A percentile compares a stretch with the other conserved stretches of the same genome.
phyloP scores from a whole-genome alignment of 2,797 vertebrate species.

The Aplochiton taeniatus region DNA sequence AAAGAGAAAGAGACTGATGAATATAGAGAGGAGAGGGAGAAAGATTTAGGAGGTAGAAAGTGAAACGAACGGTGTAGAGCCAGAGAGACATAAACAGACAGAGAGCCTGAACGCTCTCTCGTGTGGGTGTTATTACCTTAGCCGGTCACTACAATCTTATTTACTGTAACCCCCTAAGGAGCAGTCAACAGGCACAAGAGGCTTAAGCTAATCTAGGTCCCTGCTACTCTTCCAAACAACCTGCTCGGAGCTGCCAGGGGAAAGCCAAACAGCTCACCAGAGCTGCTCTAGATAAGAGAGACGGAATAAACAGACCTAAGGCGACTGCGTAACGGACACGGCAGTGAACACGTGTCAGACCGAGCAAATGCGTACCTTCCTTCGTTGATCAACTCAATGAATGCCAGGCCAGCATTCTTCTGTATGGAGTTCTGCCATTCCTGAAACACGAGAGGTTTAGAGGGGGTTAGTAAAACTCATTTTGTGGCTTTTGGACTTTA shows the following conservation, averaged over 20 bases:
- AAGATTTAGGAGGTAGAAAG: not conserved
- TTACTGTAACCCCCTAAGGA: constrained; percentile 31
- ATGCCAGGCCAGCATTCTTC: constrained; percentile 97
- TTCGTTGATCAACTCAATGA: constrained; percentile 99
- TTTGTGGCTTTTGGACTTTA: not conserved
- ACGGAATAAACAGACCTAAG: constrained; percentile 1
- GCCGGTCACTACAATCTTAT: constrained; percentile 27
- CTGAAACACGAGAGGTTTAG: constrained; percentile 70
- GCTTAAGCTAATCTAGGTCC: constrained; percentile 43
- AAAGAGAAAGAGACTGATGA: not conserved
- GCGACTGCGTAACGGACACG: not conserved
- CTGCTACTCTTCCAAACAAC: constrained; percentile 8
- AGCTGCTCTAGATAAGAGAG: constrained; percentile 20
- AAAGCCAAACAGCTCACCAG: constrained; percentile 8
- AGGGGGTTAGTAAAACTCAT: constrained; percentile 16
- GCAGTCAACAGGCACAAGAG: constrained; percentile 27
- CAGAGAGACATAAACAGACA: not conserved
- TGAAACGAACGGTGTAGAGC: too few species aligned
- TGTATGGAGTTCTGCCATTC: constrained; percentile 99
- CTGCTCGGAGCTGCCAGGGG: constrained; percentile 10
- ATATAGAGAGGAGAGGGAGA: constrained; percentile 6
- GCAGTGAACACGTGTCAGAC: not conserved
- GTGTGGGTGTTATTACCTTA: constrained; percentile 27
- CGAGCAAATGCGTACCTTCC: constrained; percentile 84
- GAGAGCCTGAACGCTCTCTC: not conserved